These are phyloP conservation scores for Orthonychiurus folsomi DNA, from an alignment of 2,888 invertebrate genomes.

Conservation along the genomic window DNA sequence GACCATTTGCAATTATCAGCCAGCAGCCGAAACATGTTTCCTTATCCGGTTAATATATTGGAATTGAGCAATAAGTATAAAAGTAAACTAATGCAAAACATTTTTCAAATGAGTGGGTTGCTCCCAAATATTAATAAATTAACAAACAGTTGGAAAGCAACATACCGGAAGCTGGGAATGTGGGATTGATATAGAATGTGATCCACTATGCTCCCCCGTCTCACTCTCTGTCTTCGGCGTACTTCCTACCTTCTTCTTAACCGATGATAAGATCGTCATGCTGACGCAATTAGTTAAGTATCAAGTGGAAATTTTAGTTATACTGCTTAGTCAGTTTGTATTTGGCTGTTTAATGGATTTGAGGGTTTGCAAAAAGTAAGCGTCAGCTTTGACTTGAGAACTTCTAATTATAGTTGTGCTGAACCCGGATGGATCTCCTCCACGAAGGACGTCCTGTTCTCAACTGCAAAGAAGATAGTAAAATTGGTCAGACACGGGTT, in stretches of 20 bases:
- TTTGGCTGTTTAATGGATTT: background rate
- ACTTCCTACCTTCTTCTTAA: background rate
- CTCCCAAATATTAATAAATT: too few relatives aligned
- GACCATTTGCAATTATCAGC: background rate
- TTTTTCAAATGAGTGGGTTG: too few relatives aligned
- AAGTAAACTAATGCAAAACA: too few relatives aligned
- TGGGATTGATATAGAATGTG: background rate
- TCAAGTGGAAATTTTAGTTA: background rate
- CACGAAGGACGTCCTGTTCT: too few relatives aligned
- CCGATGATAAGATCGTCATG: background rate
- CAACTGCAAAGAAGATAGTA: too few relatives aligned
- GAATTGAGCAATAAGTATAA: too few relatives aligned
- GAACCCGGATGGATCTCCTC: too few relatives aligned
- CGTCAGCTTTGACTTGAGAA: background rate
- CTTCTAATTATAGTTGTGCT: background rate
- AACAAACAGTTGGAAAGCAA: background rate
- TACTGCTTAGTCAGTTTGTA: background rate
- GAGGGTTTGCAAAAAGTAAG: background rate
- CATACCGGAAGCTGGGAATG: background rate
- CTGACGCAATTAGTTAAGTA: background rate
- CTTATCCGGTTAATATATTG: too few relatives aligned
- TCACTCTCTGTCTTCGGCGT: background rate
- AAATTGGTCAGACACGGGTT: too few relatives aligned
- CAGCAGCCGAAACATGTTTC: background rate
- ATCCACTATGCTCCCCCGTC: background rate